phyloP scores from a whole-genome alignment of 2,113 vertebrate species.

The Heterotilapia buettikoferi region DNA sequence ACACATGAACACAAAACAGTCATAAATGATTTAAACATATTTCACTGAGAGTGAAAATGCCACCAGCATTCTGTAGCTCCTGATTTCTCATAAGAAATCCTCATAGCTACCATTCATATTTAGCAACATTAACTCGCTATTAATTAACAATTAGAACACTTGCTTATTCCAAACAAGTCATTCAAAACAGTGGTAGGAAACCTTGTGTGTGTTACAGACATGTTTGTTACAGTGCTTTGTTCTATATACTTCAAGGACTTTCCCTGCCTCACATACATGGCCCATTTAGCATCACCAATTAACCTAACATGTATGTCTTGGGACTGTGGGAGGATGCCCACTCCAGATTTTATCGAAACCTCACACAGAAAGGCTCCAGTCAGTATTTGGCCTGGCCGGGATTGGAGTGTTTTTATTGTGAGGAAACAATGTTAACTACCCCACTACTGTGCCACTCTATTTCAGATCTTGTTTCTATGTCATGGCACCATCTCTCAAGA shows the following conservation, averaged over 20 bases:
- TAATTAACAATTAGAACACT: background rate
- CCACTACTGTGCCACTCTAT: background rate
- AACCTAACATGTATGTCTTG: background rate
- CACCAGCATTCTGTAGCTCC: background rate
- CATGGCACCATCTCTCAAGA: background rate
- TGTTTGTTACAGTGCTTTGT: background rate
- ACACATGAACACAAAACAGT: background rate
- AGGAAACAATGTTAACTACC: background rate
- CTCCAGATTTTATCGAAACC: background rate
- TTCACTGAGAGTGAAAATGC: background rate
- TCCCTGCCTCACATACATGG: background rate
- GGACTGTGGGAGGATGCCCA: background rate
- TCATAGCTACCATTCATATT: background rate
- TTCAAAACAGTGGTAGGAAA: background rate
- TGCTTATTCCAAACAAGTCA: background rate
- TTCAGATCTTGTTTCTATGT: background rate
- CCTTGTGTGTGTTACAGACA: background rate
- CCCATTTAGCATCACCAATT: background rate
- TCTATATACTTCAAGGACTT: background rate
- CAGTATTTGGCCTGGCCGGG: background rate
- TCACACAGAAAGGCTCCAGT: background rate
- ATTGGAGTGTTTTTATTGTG: background rate
- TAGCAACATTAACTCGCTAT: background rate
- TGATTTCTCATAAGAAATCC: background rate
- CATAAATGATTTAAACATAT: background rate